phyloP scores from a whole-genome alignment of 37 sponge, comb jelly and placozoan species.

The Crambe crambe region DNA sequence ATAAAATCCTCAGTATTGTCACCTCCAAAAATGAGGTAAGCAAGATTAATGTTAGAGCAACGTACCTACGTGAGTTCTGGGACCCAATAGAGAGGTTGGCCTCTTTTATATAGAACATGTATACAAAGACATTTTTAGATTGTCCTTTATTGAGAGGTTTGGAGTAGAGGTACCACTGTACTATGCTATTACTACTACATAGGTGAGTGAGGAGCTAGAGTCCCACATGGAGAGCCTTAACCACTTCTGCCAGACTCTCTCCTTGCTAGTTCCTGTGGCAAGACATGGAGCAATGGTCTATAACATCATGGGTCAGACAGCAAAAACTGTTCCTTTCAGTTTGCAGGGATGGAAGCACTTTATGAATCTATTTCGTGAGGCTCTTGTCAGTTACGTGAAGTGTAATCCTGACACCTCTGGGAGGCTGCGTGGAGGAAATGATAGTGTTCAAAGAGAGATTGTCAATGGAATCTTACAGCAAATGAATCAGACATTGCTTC shows the following conservation, averaged over 20 bases:
- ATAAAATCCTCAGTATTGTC: constrained; percentile 9
- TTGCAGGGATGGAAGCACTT: constrained; percentile 14
- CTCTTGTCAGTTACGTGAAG: neutral
- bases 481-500: constrained; percentile 16
- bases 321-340: neutral
- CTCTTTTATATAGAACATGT: too few relatives aligned
- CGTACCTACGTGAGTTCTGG: too few relatives aligned
- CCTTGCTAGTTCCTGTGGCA: constrained; percentile 19
- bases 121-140: too few relatives aligned
- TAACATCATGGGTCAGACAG: constrained; percentile 4
- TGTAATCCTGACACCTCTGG: neutral
- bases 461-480: neutral
- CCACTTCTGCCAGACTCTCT: neutral
- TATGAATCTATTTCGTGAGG: neutral
- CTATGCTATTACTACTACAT: too few relatives aligned
- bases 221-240: constrained; percentile 1
- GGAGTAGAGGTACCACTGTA: too few relatives aligned
- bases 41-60: too few relatives aligned
- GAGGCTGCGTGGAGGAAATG: neutral
- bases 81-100: too few relatives aligned
- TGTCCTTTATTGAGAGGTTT: too few relatives aligned
- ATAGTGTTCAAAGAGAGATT: neutral
- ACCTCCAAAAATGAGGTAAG: constrained; percentile 25
- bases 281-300: constrained; percentile 15
- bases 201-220: neutral